phyloP scores from a whole-genome alignment of 2,797 vertebrate species.

The Gymnodraco acuticeps region DNA sequence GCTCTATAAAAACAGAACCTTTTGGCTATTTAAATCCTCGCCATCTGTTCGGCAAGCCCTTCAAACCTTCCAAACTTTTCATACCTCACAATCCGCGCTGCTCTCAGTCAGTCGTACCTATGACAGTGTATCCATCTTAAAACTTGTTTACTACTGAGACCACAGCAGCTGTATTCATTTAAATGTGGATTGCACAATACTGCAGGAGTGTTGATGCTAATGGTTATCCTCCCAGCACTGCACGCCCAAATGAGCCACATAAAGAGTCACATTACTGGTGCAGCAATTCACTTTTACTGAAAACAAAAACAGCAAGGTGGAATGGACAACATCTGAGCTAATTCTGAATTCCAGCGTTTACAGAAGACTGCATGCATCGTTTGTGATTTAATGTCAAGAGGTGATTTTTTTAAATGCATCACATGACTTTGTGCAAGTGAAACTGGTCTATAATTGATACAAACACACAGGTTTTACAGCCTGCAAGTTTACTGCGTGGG shows the following conservation, averaged over 20 bases:
- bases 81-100: slow-evolving; percentile 17
- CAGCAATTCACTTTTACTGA: background rate
- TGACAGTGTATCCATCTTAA: slow-evolving; percentile 3
- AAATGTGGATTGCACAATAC: background rate
- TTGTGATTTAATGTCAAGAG: too few relatives aligned
- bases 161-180: slow-evolving; percentile 13
- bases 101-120: background rate
- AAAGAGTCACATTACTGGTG: slow-evolving; percentile 10
- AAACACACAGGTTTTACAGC: background rate
- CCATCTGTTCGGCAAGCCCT: slow-evolving; percentile 57
- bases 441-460: background rate
- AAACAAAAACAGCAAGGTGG: too few relatives aligned
- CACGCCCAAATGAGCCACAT: background rate
- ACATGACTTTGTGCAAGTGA: background rate
- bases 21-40: slow-evolving; percentile 51
- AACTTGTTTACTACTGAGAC: background rate
- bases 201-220: background rate
- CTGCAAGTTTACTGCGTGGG: background rate
- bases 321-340: too few relatives aligned
- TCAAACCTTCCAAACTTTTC: slow-evolving; percentile 32
- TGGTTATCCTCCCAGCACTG: background rate
- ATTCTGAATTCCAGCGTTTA: too few relatives aligned
- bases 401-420: background rate
- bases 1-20: slow-evolving; percentile 55
- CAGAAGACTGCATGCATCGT: too few relatives aligned